Conservation (phyloP, 2,888 invertebrate genomes). For the Acanthosepion esculentum region DNA sequence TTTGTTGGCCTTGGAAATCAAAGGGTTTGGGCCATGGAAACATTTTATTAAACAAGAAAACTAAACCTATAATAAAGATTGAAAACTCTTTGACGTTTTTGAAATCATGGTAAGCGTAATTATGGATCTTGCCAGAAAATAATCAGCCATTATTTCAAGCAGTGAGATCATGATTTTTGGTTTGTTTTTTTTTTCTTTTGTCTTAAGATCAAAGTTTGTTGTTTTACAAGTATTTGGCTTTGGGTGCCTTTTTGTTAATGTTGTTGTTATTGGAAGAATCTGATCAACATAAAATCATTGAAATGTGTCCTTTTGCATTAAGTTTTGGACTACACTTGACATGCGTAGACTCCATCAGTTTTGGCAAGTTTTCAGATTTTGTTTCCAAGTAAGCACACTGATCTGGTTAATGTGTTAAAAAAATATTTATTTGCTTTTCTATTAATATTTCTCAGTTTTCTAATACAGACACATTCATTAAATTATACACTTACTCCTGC, state of each 20-base stretch:
- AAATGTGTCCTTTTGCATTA: not conserved
- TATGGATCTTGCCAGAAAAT: not conserved
- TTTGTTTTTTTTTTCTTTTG: not conserved
- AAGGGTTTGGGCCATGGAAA: no score
- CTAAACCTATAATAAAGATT: no score
- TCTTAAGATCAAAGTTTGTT: no score
- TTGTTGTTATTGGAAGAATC: not conserved
- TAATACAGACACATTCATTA: no score
- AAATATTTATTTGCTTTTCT: not conserved
- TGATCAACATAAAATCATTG: not conserved
- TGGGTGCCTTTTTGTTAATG: not conserved
- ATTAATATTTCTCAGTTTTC: no score
- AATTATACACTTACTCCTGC: no score
- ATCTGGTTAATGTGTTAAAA: not conserved
- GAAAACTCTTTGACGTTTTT: no score
- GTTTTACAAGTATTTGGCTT: not conserved
- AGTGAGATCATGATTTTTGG: not conserved
- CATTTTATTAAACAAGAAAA: no score
- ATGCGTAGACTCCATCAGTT: not conserved
- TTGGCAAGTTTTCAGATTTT: slow-evolving; percentile 10
- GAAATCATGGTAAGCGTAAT: not conserved
- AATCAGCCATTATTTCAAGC: not conserved
- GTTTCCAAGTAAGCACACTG: not conserved
- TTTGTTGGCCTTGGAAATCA: no score
- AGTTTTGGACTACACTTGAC: not conserved